Evolutionary conservation across 2,113 vertebrate species (phyloP).

Genomic region (Brevimyrus niger): DNA sequence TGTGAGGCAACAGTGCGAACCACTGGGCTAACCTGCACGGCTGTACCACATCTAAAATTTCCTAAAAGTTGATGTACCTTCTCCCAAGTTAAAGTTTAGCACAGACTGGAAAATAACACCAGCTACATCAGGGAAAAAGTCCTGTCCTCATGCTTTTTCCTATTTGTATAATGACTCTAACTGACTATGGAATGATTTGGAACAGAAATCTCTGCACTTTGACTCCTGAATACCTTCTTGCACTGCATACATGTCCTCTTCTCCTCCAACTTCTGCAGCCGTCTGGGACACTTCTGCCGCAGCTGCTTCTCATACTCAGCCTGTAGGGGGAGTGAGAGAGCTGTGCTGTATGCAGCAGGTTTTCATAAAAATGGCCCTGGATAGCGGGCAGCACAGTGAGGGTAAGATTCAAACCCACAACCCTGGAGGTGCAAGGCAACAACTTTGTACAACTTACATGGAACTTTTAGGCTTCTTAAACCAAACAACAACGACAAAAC

Average conservation of each 20-base stretch:
- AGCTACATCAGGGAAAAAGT: not conserved
- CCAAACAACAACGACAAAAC: not conserved
- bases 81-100: not conserved
- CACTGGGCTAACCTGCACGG: not conserved
- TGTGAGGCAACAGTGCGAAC: not conserved
- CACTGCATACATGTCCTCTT: constrained; percentile 36
- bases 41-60: not conserved
- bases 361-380: not conserved
- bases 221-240: constrained; percentile 29
- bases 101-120: not conserved
- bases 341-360: not conserved
- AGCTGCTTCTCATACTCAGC: constrained; percentile 53
- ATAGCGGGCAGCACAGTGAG: not conserved
- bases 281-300: constrained; percentile 39
- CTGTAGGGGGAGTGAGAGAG: constrained; percentile 33
- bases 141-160: not conserved
- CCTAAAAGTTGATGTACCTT: not conserved
- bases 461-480: not conserved
- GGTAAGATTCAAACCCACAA: not conserved
- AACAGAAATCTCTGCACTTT: not conserved
- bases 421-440: not conserved
- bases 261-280: constrained; percentile 47
- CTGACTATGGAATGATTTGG: not conserved
- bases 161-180: not conserved
- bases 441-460: not conserved